Base-by-base conservation (phyloP, 2,797 vertebrate genomes). In the Anabacerthia variegaticeps region DNA sequence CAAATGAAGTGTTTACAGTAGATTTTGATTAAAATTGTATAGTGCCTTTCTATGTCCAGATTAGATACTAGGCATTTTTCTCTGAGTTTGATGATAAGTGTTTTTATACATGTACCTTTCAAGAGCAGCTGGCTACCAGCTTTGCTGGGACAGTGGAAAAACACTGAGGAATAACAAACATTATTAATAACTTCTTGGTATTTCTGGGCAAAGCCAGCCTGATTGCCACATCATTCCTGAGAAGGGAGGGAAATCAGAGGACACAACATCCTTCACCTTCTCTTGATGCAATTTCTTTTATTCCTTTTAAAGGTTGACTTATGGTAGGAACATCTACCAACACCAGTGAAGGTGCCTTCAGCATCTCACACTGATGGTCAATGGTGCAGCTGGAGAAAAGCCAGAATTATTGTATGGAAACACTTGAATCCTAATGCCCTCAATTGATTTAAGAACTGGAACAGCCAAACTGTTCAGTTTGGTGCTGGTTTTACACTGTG, bases 161-260 rank as follows among this genome's bases (percentile, higher is more conserved):
- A 52, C 61, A 91, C 79, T 39, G 62, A 63, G 66, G 62, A 93
- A 91, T 91, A 88, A 94, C 88, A 95, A 93, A 88, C 87, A 87
- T 75, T 80, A 61, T 73, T 93, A 92, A 86, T 86, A 94, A 85
- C 85, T 68, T 44, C n/a, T 89, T 80, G 61, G 54, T 81, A 75
- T 93, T 93, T 89, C 74, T 89, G 73, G 48, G 73, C 73, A 95
- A 94, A 90, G 55, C 62, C 82, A 92, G 54, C 48, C 55, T 81
- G 59, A 88, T 92, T 94, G 73, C 73, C 82, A 88, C 82, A 69
- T 79, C 83, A 66, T 92, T 89, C 79, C 82, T 85, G 55, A 92
- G 85, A 84, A 89, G 73, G 69, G 82, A 92, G 39, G 62, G 62
- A 75, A 75, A 66, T 4, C 20, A 49, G 65, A 80, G 46, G 65